A percentile compares a stretch with the other conserved stretches of the same genome.
Evolutionary conservation across 2,113 vertebrate species (phyloP).

Genomic region (Anser brachyrhynchus): DNA sequence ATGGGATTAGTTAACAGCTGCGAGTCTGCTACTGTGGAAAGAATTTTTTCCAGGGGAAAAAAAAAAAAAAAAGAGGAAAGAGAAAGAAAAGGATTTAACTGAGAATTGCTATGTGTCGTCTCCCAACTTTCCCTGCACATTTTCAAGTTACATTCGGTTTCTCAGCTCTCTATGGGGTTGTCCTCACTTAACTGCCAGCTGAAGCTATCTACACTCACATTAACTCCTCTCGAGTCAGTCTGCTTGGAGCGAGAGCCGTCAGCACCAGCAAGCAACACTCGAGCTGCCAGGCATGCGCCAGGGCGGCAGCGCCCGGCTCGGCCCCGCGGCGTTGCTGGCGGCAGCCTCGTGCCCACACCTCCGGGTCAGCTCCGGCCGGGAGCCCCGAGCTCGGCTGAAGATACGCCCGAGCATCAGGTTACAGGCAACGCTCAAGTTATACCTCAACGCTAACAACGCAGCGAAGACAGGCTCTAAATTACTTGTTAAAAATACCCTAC

Average conservation of each 20-base stretch:
- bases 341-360: background rate
- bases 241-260: background rate
- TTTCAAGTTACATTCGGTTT: slow-evolving; percentile 12
- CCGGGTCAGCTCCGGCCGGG: no score
- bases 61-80: background rate
- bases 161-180: background rate
- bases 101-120: background rate
- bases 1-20: slow-evolving; percentile 79
- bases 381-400: background rate
- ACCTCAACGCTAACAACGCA: background rate
- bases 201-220: background rate
- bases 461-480: slow-evolving; percentile 29
- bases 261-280: background rate
- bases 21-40: slow-evolving; percentile 75
- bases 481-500: slow-evolving; percentile 32
- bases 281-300: background rate
- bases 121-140: slow-evolving; percentile 26
- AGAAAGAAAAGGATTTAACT: slow-evolving; percentile 26
- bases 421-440: background rate
- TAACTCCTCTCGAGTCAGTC: background rate
- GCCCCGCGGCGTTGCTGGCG: background rate
- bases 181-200: background rate
- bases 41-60: slow-evolving; percentile 21
- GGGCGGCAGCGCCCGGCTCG: background rate
- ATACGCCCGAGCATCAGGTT: background rate